These are phyloP conservation scores for Bryconaethiops microstoma DNA, from an alignment of 2,797 vertebrate species.

Conservation along the genomic window DNA sequence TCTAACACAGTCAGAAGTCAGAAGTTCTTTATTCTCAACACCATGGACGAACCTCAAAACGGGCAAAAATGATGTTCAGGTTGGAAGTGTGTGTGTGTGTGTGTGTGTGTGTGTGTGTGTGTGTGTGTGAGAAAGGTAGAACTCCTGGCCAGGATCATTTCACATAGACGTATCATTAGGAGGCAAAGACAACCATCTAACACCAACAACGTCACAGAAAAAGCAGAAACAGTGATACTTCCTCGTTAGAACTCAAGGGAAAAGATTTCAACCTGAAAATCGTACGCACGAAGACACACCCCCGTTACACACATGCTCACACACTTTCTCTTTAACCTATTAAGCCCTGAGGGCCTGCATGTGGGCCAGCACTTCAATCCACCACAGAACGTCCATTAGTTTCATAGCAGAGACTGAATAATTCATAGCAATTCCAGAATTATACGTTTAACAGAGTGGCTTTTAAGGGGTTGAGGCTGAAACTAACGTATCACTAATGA, in stretches of 20 bases:
- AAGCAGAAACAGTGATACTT: slow-evolving; percentile 6
- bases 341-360: background rate
- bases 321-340: slow-evolving; percentile 7
- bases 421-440: background rate
- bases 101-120: background rate
- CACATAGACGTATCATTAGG: too few relatives aligned
- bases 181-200: slow-evolving; percentile 2
- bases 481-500: background rate
- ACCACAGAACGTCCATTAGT: too few relatives aligned
- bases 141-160: too few relatives aligned
- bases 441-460: background rate
- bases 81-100: background rate
- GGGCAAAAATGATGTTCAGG: background rate
- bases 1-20: too few relatives aligned
- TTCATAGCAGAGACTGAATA: background rate
- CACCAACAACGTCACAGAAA: slow-evolving; percentile 7
- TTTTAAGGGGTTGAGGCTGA: background rate
- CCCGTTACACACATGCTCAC: slow-evolving; percentile 30
- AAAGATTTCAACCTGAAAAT: background rate
- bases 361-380: background rate
- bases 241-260: background rate
- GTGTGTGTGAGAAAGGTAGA: too few relatives aligned
- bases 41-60: background rate
- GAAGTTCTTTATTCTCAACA: too few relatives aligned
- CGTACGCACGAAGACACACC: background rate